phyloP scores from a whole-genome alignment of 2,113 vertebrate genomes.

The Arvicanthis niloticus region DNA sequence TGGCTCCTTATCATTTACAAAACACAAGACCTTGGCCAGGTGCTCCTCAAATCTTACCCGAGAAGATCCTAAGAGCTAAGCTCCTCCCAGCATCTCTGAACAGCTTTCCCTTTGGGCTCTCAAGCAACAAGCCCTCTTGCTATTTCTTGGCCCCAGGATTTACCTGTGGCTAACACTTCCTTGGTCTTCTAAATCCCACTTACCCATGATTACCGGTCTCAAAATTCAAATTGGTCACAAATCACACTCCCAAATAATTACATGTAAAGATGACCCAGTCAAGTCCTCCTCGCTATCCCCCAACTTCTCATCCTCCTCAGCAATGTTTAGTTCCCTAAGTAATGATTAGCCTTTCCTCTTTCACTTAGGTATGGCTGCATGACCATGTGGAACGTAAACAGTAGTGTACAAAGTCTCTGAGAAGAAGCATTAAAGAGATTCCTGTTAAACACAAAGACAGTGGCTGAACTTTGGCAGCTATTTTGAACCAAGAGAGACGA shows the following conservation, averaged over 20 bases:
- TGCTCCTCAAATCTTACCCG: background rate
- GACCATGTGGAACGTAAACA: background rate
- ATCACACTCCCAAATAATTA: background rate
- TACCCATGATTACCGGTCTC: background rate
- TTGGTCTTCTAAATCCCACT: background rate
- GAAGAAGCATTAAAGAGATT: background rate
- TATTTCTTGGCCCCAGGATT: background rate
- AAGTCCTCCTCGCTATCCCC: background rate
- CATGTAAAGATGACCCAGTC: background rate
- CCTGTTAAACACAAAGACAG: constrained; percentile 34
- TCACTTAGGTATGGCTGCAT: constrained; percentile 1
- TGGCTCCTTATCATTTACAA: constrained; percentile 31
- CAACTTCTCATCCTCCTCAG: background rate
- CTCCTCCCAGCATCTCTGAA: background rate
- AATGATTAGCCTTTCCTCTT: background rate
- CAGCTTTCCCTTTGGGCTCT: background rate
- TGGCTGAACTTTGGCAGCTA: constrained; percentile 1
- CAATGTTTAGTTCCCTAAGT: background rate
- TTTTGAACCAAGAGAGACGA: constrained; percentile 11
- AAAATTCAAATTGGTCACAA: constrained; percentile 45
- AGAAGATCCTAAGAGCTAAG: background rate
- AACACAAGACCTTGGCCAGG: background rate
- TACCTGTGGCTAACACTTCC: constrained; percentile 4
- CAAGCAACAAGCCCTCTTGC: background rate
- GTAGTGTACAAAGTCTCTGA: background rate